Evolutionary conservation across 1,140 invertebrate species (phyloP).

Genomic region (Homarus americanus): DNA sequence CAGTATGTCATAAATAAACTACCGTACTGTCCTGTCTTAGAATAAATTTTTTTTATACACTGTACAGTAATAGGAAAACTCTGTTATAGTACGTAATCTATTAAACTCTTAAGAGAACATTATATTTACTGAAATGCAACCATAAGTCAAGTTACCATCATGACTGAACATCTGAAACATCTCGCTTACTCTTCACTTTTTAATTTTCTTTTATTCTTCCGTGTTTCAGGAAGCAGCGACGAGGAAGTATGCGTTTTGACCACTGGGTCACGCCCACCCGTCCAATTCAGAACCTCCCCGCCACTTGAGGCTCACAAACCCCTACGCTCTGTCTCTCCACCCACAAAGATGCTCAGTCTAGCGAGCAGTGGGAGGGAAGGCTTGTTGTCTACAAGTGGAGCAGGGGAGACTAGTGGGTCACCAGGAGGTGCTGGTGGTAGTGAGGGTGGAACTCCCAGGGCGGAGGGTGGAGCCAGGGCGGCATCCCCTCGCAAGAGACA

Average conservation of each 20-base stretch:
- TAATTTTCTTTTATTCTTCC: not conserved
- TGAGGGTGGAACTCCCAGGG: constrained; percentile 75
- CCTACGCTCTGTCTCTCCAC: constrained; percentile 82
- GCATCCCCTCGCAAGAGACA: constrained; percentile 82
- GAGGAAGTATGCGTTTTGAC: constrained; percentile 74
- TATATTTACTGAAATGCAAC: too few species aligned
- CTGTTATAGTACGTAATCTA: too few species aligned
- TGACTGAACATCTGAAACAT: too few species aligned
- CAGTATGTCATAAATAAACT: not conserved
- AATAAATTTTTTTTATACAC: not conserved
- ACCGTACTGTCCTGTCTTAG: not conserved
- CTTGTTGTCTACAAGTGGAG: constrained; percentile 75
- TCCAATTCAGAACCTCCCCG: constrained; percentile 92
- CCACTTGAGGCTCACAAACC: constrained; percentile 92
- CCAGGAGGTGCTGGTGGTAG: constrained; percentile 35
- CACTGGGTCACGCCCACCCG: constrained; percentile 81
- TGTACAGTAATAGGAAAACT: too few species aligned
- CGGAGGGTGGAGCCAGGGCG: constrained; percentile 69
- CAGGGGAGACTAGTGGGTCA: constrained; percentile 68
- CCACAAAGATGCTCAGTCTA: constrained; percentile 65
- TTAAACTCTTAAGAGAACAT: too few species aligned
- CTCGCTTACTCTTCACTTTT: not conserved
- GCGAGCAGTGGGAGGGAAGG: constrained; percentile 72
- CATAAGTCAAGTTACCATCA: too few species aligned
- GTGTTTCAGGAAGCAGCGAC: constrained; percentile 73